Conservation (phyloP, 2,797 vertebrate genomes). For the Telmatherina bonti region DNA sequence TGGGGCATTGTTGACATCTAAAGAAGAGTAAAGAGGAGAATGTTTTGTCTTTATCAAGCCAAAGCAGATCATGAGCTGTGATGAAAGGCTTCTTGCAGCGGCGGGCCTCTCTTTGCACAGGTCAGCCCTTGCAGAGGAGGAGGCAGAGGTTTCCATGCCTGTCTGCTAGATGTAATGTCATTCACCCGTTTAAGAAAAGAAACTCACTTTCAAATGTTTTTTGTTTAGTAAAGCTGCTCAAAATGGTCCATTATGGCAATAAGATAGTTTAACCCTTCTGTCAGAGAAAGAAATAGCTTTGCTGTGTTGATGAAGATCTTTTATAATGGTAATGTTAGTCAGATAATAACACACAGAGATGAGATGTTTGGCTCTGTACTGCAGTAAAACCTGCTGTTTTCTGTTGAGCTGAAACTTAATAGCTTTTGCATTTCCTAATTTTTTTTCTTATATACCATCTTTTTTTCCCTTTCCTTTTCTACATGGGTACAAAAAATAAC, state of each 20-base stretch:
- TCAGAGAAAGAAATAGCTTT: conserved; percentile 25
- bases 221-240: conserved; percentile 26
- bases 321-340: conserved; percentile 38
- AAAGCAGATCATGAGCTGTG: conserved; percentile 23
- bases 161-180: conserved; percentile 22
- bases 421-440: not conserved
- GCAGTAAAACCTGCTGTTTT: conserved; percentile 33
- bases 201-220: conserved; percentile 37
- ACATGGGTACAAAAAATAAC: not conserved
- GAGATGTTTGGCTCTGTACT: conserved; percentile 7
- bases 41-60: not conserved
- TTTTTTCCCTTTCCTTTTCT: not conserved
- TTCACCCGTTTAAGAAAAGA: not conserved
- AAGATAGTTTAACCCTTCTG: conserved; percentile 36
- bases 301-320: conserved; percentile 29
- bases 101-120: conserved; percentile 17
- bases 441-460: too few relatives aligned
- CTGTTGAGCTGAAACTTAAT: conserved; percentile 26
- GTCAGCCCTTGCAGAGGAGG: conserved; percentile 31
- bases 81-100: conserved; percentile 41
- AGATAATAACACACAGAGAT: conserved; percentile 34
- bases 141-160: conserved; percentile 39
- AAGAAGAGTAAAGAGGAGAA: conserved; percentile 1
- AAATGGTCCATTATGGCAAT: conserved; percentile 19
- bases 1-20: conserved; percentile 16